Evolutionary conservation across 2,888 invertebrate genomes (phyloP).

Genomic region (Stenodema calcarata): DNA sequence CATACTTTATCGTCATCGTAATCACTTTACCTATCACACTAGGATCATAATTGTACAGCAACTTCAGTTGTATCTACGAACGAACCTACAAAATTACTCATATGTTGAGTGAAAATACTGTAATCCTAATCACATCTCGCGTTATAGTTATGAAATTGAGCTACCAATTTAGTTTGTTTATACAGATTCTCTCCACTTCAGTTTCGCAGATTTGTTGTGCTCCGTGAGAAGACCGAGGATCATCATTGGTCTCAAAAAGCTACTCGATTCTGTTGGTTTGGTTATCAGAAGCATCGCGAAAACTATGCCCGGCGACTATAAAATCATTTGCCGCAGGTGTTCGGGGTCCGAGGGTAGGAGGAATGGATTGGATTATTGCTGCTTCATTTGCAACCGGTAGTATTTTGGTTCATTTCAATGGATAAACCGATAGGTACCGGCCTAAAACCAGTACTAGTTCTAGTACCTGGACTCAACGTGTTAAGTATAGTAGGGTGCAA

Average conservation of each 20-base stretch:
- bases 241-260: not conserved
- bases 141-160: not conserved
- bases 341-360: constrained; percentile 30
- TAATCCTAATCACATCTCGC: not conserved
- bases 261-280: not conserved
- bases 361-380: constrained; percentile 42
- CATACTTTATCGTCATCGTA: too few relatives aligned
- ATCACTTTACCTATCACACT: not conserved
- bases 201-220: not conserved
- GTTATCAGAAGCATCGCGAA: not conserved
- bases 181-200: not conserved
- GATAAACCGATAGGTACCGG: too few relatives aligned
- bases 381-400: constrained; percentile 43
- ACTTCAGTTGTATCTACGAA: not conserved
- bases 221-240: not conserved
- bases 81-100: not conserved
- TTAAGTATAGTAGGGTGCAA: too few relatives aligned
- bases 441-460: too few relatives aligned
- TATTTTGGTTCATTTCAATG: not conserved
- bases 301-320: constrained; percentile 23
- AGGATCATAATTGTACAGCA: not conserved
- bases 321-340: constrained; percentile 37
- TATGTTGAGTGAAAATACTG: not conserved
- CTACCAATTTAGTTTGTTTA: not conserved
- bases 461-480: too few relatives aligned